These are phyloP conservation scores for Hedychridium roseum DNA, from an alignment of 2,888 invertebrate species.

Conservation along the genomic window DNA sequence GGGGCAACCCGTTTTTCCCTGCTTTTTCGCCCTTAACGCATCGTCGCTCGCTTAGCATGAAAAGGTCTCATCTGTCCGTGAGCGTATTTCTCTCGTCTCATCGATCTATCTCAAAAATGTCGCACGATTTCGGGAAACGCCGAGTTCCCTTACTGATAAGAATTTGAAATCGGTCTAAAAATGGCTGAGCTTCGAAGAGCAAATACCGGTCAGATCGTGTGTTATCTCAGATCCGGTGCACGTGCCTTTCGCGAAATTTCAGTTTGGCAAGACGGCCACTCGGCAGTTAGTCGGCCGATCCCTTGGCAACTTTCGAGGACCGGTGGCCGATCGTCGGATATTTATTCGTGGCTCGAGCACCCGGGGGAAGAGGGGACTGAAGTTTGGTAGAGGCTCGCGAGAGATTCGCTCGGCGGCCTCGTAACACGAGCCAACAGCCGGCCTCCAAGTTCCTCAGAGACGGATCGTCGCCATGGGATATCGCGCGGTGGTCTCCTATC, in stretches of 20 bases:
- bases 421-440: too few species aligned
- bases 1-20: neutral
- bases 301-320: slow-evolving; percentile 36
- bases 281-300: slow-evolving; percentile 19
- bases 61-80: slow-evolving; percentile 29
- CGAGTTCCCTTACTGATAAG: too few species aligned
- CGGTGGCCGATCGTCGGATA: slow-evolving; percentile 38
- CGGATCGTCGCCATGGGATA: slow-evolving; percentile 25
- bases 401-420: neutral
- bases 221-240: too few species aligned
- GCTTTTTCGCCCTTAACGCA: slow-evolving; percentile 15
- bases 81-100: too few species aligned
- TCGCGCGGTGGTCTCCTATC: neutral
- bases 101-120: too few species aligned
- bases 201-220: too few species aligned
- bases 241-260: too few species aligned
- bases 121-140: too few species aligned
- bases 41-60: slow-evolving; percentile 24
- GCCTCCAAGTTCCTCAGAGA: slow-evolving; percentile 13
- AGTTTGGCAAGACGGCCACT: too few species aligned
- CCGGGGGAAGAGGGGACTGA: neutral
- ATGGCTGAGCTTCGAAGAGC: too few species aligned
- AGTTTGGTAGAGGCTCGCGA: neutral
- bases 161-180: too few species aligned
- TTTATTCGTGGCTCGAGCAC: slow-evolving; percentile 17